phyloP scores from a whole-genome alignment of 1,140 invertebrate species.

The Drosophila oshimai region DNA sequence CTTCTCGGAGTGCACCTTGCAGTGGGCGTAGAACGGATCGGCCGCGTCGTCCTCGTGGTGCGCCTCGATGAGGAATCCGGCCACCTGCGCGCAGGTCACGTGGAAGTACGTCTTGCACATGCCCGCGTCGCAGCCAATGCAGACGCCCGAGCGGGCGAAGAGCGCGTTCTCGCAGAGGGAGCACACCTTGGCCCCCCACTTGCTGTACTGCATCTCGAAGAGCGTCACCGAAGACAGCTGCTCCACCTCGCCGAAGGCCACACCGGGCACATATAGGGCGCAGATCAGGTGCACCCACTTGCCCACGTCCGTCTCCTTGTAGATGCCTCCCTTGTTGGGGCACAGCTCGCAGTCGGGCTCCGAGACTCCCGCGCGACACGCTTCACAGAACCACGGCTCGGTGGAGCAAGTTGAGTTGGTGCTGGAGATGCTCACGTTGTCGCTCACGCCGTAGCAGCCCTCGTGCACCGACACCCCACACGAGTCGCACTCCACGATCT shows the following conservation, averaged over 20 bases:
- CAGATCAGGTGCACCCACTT: slow-evolving; percentile 99
- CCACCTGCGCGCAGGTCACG: slow-evolving; percentile 97
- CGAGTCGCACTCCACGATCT: slow-evolving; percentile 98
- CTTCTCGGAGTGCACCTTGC: slow-evolving; percentile 95
- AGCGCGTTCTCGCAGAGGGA: slow-evolving; percentile 93
- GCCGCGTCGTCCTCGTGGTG: slow-evolving; percentile 97
- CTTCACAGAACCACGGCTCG: slow-evolving; percentile 99
- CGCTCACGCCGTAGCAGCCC: slow-evolving; percentile 98
- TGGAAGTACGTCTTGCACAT: slow-evolving; percentile 99
- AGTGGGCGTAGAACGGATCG: slow-evolving; percentile 98
- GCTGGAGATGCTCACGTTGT: slow-evolving; percentile 94
- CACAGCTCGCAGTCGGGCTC: slow-evolving; percentile 95
- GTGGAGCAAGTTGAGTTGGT: slow-evolving; percentile 96
- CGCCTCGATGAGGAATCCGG: slow-evolving; percentile 95
- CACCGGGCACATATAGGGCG: slow-evolving; percentile 97
- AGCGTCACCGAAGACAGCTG: slow-evolving; percentile 92
- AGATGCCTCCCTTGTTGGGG: slow-evolving; percentile 95
- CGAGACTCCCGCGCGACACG: slow-evolving; percentile 95
- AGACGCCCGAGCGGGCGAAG: slow-evolving; percentile 95
- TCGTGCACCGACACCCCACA: slow-evolving; percentile 98
- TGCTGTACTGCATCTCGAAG: slow-evolving; percentile 97
- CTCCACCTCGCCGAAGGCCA: slow-evolving; percentile 97
- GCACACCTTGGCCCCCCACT: slow-evolving; percentile 96
- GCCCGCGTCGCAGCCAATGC: slow-evolving; percentile 98
- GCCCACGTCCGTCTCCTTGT: slow-evolving; percentile 97